These are phyloP conservation scores for Nipponacmea schrenckii DNA, from an alignment of 2,888 invertebrate species.

Conservation along the genomic window DNA sequence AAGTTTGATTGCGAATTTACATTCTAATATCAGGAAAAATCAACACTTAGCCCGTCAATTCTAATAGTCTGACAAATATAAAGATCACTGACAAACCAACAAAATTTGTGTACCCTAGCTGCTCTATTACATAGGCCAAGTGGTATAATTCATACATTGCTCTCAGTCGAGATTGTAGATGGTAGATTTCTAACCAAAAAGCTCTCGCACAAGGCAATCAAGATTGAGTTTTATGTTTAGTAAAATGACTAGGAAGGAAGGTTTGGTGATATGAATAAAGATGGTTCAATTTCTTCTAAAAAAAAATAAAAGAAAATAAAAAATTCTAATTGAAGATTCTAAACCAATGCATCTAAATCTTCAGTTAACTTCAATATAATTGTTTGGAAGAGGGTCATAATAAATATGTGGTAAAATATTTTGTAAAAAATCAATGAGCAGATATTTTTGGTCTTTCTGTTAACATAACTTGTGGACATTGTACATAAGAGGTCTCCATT, in stretches of 20 bases:
- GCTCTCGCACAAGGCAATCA: too few species aligned
- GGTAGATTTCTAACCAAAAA: too few species aligned
- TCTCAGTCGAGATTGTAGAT: background rate
- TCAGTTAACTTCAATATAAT: too few species aligned
- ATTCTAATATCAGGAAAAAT: conserved; percentile 17
- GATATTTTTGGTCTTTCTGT: background rate
- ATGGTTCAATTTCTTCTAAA: too few species aligned
- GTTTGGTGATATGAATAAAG: too few species aligned
- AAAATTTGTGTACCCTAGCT: background rate
- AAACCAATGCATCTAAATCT: too few species aligned
- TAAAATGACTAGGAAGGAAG: too few species aligned
- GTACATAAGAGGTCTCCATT: background rate
- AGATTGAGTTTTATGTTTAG: too few species aligned
- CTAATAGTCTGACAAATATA: conserved; percentile 23
- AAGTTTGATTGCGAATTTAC: conserved; percentile 8
- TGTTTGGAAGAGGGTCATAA: too few species aligned
- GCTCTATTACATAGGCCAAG: conserved; percentile 1
- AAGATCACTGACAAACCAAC: background rate
- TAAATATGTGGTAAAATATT: too few species aligned
- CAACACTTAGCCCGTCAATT: conserved; percentile 18
- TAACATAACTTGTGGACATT: background rate
- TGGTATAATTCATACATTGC: conserved; percentile 2
- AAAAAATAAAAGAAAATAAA: too few species aligned
- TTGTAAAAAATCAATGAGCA: background rate
- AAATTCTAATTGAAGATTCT: too few species aligned